Percentiles rank a stretch among this genome's conserved stretches.
These are phyloP conservation scores for Seladonia tumulorum DNA, from an alignment of 2,888 invertebrate species.

Conservation along the genomic window DNA sequence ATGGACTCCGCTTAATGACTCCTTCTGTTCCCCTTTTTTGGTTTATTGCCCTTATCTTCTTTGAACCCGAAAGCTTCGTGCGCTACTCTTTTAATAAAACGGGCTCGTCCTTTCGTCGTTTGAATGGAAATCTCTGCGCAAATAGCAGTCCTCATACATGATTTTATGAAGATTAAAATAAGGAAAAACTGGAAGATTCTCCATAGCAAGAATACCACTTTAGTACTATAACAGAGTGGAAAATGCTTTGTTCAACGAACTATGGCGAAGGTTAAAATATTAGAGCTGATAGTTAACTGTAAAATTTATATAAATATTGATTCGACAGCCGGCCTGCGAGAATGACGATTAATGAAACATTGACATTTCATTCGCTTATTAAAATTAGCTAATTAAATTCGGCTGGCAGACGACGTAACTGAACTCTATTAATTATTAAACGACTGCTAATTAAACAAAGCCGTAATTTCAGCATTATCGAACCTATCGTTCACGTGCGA, in stretches of 20 bases:
- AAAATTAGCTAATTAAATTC: constrained; percentile 11
- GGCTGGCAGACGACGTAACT: background rate
- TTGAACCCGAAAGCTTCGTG: background rate
- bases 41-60: background rate
- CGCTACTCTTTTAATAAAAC: background rate
- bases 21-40: background rate
- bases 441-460: background rate
- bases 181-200: too few species aligned
- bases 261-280: too few species aligned
- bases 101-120: background rate
- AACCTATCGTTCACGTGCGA: background rate
- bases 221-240: too few species aligned
- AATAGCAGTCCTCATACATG: background rate
- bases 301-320: background rate
- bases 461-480: background rate
- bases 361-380: background rate
- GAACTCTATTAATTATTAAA: background rate
- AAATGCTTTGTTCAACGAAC: too few species aligned
- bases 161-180: background rate
- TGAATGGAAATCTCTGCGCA: background rate
- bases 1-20: constrained; percentile 1
- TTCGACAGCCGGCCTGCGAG: background rate
- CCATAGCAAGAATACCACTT: too few species aligned
- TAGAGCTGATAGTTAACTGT: background rate
- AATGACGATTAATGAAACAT: background rate